These are phyloP conservation scores for Minunthozetes semirufus DNA, from an alignment of 2,888 invertebrate species.

Conservation along the genomic window DNA sequence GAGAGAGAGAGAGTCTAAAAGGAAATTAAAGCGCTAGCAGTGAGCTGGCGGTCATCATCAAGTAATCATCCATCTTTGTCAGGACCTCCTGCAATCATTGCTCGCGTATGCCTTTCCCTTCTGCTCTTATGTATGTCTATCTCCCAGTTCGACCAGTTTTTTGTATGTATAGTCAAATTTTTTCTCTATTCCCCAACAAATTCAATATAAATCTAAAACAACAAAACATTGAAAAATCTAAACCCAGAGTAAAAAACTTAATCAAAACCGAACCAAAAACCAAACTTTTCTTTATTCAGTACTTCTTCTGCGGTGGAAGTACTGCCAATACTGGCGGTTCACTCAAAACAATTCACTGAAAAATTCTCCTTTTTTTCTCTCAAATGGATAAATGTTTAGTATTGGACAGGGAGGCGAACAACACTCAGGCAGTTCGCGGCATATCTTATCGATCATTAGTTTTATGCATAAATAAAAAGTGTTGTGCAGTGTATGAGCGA, in stretches of 20 bases:
- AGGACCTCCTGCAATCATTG: slow-evolving; percentile 30
- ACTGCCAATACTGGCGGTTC: background rate
- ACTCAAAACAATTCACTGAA: background rate
- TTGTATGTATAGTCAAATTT: slow-evolving; percentile 4
- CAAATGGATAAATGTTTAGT: background rate
- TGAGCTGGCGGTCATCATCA: slow-evolving; percentile 31
- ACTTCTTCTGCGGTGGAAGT: slow-evolving; percentile 23
- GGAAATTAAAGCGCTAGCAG: slow-evolving; percentile 34
- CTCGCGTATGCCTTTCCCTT: slow-evolving; percentile 18
- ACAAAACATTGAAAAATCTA: slow-evolving; percentile 18
- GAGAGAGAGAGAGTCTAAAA: slow-evolving; percentile 30
- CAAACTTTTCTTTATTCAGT: slow-evolving; percentile 1
- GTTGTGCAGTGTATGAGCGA: background rate
- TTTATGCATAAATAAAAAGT: slow-evolving; percentile 29
- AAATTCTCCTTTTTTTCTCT: background rate
- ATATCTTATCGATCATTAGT: slow-evolving; percentile 25
- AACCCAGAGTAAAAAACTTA: slow-evolving; percentile 8
- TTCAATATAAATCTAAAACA: slow-evolving; percentile 33
- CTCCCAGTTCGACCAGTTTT: slow-evolving; percentile 8
- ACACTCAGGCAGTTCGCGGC: background rate
- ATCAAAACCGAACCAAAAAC: slow-evolving; percentile 18
- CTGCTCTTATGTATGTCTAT: slow-evolving; percentile 6
- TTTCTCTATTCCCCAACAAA: slow-evolving; percentile 21
- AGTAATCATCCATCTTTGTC: slow-evolving; percentile 32
- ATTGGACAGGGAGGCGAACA: slow-evolving; percentile 1